phyloP scores from a whole-genome alignment of 2,797 vertebrate species.

The Sciurus vulgaris region DNA sequence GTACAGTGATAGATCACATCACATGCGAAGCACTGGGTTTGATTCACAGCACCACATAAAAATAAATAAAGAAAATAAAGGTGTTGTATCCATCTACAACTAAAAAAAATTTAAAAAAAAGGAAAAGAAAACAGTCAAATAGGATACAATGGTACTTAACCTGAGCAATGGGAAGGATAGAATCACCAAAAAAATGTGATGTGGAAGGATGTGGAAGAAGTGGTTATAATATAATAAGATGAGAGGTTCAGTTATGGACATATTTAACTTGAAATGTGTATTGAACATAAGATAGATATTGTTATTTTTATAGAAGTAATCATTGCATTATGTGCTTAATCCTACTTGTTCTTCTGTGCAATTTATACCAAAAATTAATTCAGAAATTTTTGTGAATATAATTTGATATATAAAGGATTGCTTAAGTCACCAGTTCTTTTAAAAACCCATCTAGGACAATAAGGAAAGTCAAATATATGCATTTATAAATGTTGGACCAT shows the following conservation, averaged over 20 bases:
- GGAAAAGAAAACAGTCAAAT: no score
- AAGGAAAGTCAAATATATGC: neutral
- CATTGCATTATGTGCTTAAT: slow-evolving; percentile 29
- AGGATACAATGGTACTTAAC: neutral
- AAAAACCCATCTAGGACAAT: neutral
- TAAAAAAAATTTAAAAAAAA: no score
- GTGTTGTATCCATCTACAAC: no score
- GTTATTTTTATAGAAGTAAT: neutral
- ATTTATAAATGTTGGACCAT: neutral
- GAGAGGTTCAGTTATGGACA: neutral
- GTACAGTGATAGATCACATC: no score
- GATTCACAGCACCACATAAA: no score
- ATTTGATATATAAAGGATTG: neutral
- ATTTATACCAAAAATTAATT: neutral
- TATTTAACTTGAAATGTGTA: neutral
- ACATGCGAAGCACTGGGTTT: no score
- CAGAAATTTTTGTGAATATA: neutral
- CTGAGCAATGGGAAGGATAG: neutral
- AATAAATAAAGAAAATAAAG: no score
- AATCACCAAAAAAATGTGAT: neutral
- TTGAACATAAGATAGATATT: neutral
- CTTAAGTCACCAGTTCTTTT: slow-evolving; percentile 33
- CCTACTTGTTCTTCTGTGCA: neutral
- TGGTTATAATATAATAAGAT: neutral
- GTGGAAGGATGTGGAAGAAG: neutral